Conservation (phyloP, 2,113 vertebrate species). For the Papio anubis region DNA sequence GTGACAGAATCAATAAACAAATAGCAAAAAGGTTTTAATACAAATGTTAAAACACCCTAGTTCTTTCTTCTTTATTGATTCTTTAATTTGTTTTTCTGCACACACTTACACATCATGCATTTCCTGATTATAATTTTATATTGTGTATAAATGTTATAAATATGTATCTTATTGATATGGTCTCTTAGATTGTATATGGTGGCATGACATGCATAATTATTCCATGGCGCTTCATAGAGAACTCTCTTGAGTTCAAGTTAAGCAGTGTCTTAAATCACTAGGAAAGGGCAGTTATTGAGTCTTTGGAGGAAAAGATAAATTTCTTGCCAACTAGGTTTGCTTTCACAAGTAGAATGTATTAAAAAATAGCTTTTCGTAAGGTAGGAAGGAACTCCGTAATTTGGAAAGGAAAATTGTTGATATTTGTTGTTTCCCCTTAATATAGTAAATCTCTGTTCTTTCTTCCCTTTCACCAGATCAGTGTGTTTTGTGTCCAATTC, state of each 20-base stretch:
- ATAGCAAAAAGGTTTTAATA: conserved; percentile 14
- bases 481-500: conserved; percentile 62
- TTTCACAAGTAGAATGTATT: neutral
- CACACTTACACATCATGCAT: neutral
- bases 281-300: neutral
- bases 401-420: neutral
- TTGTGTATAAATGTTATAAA: neutral
- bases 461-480: conserved; percentile 63
- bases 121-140: conserved; percentile 15
- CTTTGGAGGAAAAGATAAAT: neutral
- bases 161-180: neutral
- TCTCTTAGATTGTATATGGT: neutral
- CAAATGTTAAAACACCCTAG: neutral
- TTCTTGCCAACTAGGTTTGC: neutral
- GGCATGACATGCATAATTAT: neutral
- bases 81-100: neutral
- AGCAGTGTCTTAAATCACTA: neutral
- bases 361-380: neutral
- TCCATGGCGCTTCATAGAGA: neutral
- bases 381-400: neutral
- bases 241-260: neutral
- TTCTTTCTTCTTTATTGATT: conserved; percentile 5
- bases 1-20: neutral
- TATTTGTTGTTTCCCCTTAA: neutral
- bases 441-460: conserved; percentile 21